Base-by-base conservation (phyloP, 2,797 vertebrate species). In the Protonibea diacanthus region DNA sequence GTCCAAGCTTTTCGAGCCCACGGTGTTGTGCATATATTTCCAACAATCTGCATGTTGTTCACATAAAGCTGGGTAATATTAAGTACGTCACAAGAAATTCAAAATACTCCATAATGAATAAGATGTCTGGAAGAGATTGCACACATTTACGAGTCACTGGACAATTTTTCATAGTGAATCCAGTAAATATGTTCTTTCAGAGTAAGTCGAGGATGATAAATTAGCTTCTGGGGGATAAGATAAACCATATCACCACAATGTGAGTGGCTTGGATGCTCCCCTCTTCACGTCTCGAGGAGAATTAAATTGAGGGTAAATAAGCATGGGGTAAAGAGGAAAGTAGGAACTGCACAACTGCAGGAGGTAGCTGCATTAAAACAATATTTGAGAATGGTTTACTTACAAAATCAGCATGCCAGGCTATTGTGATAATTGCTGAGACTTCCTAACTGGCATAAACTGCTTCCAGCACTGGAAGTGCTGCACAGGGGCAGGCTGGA, bases 361-460 rank as follows among this genome's bases (percentile, higher is more conserved):
- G 91, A 90, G 86, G 38, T 29, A 91, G 88, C 86, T 58, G 76
- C 83, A 91, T 90, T 92, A 86, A 91, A 91, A 92, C 87, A 90
- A 92, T 92, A 88, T 94, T 91, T 91, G 90, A 58, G 29, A 91
- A 88, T 48, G 64, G 81, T 89, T 89, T 90, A 86, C 78, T 90
- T 86, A 78, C 63, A 58, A 78, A 92, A 74, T 76, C 91, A 91
- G 94, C 91, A 80, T 91, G 91, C 74, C 58, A 85, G 71, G 83
- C 88, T 80, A 90, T 91, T 92, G 80, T 79, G 68, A 81, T 92
- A 94, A 94, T 95, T 93, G 90, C 89, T 72, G 71, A 88, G 72
- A 82, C 85, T 86, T 92, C 65, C 85, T 84, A 90, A 92, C 71
- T 83, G 85, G 88, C 81, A 91, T 76, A 80, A 86, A 88, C 58